These are phyloP conservation scores for Aplocera efformata DNA, from an alignment of 2,888 invertebrate species.

Conservation along the genomic window DNA sequence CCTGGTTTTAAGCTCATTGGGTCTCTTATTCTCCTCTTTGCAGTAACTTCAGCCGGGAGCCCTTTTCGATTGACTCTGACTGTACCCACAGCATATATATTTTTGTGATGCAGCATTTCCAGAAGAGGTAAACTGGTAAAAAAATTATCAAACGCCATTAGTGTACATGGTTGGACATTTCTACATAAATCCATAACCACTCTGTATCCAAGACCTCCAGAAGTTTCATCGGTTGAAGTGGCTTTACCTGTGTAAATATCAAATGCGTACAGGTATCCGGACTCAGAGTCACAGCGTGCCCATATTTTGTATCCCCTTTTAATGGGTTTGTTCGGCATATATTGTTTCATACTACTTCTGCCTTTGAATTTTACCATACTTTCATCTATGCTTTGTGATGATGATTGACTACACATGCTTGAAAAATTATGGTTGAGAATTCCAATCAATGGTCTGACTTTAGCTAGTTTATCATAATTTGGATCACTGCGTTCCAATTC, in stretches of 20 bases:
- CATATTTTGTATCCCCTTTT: slow-evolving; percentile 13
- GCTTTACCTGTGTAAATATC: slow-evolving; percentile 17
- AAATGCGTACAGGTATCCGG: slow-evolving; percentile 15
- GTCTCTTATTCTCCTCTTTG: slow-evolving; percentile 3
- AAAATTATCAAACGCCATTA: slow-evolving; percentile 10
- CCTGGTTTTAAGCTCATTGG: slow-evolving; percentile 7
- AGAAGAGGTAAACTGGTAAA: slow-evolving; percentile 2
- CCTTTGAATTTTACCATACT: slow-evolving; percentile 25
- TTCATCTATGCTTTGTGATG: slow-evolving; percentile 13
- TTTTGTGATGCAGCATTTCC: slow-evolving; percentile 1
- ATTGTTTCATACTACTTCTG: slow-evolving; percentile 17
- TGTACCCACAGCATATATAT: slow-evolving; percentile 7
- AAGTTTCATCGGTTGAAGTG: slow-evolving; percentile 2
- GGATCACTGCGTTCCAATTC: slow-evolving; percentile 14
- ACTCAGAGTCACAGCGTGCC: slow-evolving; percentile 13
- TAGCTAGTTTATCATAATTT: slow-evolving; percentile 20
- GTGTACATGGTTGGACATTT: slow-evolving; percentile 4
- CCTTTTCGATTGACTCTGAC: slow-evolving; percentile 8
- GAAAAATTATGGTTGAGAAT: slow-evolving; percentile 18
- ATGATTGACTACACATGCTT: slow-evolving; percentile 7
- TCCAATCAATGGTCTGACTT: slow-evolving; percentile 13
- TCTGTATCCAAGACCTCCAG: slow-evolving; percentile 6
- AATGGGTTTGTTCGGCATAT: slow-evolving; percentile 22
- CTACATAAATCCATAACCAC: slow-evolving; percentile 9
- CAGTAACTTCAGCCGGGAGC: slow-evolving; percentile 5